phyloP scores from a whole-genome alignment of 2,113 vertebrate genomes.

The Ammodytes dubius region DNA sequence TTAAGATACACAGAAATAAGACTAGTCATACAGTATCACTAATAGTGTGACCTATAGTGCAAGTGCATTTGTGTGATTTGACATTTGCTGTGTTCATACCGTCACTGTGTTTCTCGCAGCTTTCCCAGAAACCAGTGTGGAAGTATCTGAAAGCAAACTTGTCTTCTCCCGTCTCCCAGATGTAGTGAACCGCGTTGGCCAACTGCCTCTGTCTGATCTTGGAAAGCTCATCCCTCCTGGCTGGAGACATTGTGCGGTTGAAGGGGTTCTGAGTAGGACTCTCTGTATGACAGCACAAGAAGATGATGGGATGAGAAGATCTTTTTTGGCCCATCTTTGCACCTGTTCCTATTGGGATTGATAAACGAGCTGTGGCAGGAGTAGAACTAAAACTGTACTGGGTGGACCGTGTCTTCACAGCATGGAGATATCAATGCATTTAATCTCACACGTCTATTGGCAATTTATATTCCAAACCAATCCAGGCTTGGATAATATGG shows the following conservation, averaged over 20 bases:
- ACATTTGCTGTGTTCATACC: constrained; percentile 72
- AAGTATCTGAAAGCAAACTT: constrained; percentile 89
- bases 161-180: constrained; percentile 91
- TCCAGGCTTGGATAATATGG: background rate
- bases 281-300: constrained; percentile 66
- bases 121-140: constrained; percentile 90
- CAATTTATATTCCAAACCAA: background rate
- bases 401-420: background rate
- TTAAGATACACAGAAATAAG: background rate
- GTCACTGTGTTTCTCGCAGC: constrained; percentile 87
- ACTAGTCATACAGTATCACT: background rate
- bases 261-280: constrained; percentile 81
- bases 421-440: background rate
- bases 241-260: constrained; percentile 80
- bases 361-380: background rate
- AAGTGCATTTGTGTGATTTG: background rate
- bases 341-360: background rate
- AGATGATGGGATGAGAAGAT: background rate
- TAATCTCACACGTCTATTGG: background rate
- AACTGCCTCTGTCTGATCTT: constrained; percentile 81
- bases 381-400: background rate
- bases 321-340: background rate
- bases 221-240: constrained; percentile 79
- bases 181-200: constrained; percentile 88
- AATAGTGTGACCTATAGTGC: background rate